Evolutionary conservation across 2,113 vertebrate genomes (phyloP), one percentile per base, ranked within the genome.

Genomic region (Paracanthobrama guichenoti): DNA sequence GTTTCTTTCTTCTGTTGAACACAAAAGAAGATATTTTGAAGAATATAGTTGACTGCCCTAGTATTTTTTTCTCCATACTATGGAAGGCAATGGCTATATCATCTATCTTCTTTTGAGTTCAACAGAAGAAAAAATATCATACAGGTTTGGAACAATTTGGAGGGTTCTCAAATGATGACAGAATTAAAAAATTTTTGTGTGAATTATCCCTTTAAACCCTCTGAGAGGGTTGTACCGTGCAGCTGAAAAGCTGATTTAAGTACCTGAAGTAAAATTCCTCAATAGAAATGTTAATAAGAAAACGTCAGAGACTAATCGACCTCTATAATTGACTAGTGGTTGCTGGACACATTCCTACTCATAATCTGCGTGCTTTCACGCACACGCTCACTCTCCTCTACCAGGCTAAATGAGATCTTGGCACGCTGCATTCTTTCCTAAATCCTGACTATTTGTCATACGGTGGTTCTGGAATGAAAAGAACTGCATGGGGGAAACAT

Each of bases 381-480:
- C 66, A 62, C 60, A 60, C 24, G 26, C 79, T 79, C 82, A 76
- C 79, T 82, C 35, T 77, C 24, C 42, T 84, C 16, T 86, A 83
- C 81, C 8, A 39, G 79, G 53, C 86, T 87, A 87, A 89, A 87
- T 85, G 85, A 87, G 86, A 88, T 88, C 86, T 79, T 88, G 88
- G 88, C 87, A 88, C 62, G 31, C 73, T 26, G 82, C 79, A 42
- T 69, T 60, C 78, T 53, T 79, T 62, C 78, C 64, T 50, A 86
- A 90, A 88, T 86, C 66, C 71, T 78, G 79, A 86, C 89, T 75
- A 90, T 91, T 91, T 90, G 88, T 92, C 88, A 89, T 88, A 82
- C 22, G 57, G 39, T 81, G 83, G 87, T 90, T 83, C 60, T 62
- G 74, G 59, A 88, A 90, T 90, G 83, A 83, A 89, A 71, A 72